phyloP scores from a whole-genome alignment of 2,888 invertebrate species.

The Acheta domesticus region DNA sequence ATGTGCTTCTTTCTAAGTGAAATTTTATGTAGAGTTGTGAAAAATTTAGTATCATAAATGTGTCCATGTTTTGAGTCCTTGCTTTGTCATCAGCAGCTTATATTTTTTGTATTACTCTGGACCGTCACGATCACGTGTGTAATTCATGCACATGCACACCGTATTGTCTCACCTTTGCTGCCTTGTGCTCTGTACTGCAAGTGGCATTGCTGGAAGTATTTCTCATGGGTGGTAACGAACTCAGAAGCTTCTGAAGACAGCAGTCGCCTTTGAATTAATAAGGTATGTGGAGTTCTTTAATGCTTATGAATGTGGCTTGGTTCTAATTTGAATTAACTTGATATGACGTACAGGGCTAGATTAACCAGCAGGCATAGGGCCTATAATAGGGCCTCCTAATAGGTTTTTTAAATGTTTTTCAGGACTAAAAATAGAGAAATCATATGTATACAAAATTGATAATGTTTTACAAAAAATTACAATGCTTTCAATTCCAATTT shows the following conservation, averaged over 20 bases:
- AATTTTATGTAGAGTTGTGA: too few relatives aligned
- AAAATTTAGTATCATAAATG: too few relatives aligned
- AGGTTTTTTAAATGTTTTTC: too few relatives aligned
- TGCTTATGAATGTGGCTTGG: slow-evolving; percentile 27
- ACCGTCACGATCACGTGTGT: not conserved
- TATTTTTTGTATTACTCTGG: not conserved
- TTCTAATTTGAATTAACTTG: not conserved
- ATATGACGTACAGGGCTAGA: too few relatives aligned
- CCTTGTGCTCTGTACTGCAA: not conserved
- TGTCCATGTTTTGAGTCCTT: too few relatives aligned
- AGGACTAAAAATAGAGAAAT: too few relatives aligned
- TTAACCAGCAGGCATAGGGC: too few relatives aligned
- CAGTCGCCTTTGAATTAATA: not conserved
- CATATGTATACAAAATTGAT: too few relatives aligned
- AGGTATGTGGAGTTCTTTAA: slow-evolving; percentile 29
- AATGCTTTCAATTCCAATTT: too few relatives aligned
- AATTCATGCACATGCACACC: not conserved
- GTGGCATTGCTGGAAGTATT: slow-evolving; percentile 25
- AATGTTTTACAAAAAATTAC: too few relatives aligned
- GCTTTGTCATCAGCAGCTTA: not conserved
- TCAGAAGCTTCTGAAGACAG: slow-evolving; percentile 24
- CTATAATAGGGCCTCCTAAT: too few relatives aligned
- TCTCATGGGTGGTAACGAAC: slow-evolving; percentile 12
- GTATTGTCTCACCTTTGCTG: slow-evolving; percentile 22
- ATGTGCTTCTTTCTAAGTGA: too few relatives aligned